Conservation (phyloP, 1,140 invertebrate genomes). For the Magallana ariakensis region DNA sequence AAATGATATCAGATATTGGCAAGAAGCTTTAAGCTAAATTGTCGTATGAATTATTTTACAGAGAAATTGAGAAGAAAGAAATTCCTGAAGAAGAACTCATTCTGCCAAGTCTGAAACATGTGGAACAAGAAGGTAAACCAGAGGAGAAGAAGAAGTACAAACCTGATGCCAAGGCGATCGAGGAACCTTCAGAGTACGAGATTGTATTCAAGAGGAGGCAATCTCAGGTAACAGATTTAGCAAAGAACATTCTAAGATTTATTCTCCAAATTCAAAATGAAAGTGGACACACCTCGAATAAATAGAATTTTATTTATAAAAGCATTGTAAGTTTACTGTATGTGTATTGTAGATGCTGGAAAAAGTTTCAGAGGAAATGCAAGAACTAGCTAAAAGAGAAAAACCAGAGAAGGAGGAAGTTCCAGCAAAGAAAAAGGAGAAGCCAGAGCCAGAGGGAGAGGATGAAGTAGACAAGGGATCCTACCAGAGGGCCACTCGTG, state of each 20-base stretch:
- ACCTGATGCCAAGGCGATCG: conserved; percentile 60
- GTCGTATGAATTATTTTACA: conserved; percentile 45
- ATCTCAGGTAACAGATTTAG: conserved; percentile 43
- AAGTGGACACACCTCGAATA: too few species aligned
- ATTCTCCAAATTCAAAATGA: too few species aligned
- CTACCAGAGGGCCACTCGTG: conserved; percentile 51
- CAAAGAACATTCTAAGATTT: too few species aligned
- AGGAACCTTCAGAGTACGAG: conserved; percentile 64
- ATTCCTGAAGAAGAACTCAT: conserved; percentile 67
- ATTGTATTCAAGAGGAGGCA: conserved; percentile 53
- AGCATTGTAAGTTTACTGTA: not conserved
- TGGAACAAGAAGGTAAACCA: conserved; percentile 67
- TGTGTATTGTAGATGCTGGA: conserved; percentile 56
- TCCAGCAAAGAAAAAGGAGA: conserved; percentile 65
- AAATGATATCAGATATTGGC: too few species aligned
- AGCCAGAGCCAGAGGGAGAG: conserved; percentile 49
- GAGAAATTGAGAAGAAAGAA: conserved; percentile 63
- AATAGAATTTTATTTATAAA: too few species aligned
- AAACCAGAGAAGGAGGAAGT: conserved; percentile 60
- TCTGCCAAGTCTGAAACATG: conserved; percentile 71
- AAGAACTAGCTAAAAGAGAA: conserved; percentile 59
- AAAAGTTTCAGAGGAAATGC: conserved; percentile 44
- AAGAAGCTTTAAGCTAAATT: not conserved
- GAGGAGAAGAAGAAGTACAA: conserved; percentile 64
- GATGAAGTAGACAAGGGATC: conserved; percentile 48